Conservation (phyloP, 2,113 vertebrate species). For the Vombatus ursinus region DNA sequence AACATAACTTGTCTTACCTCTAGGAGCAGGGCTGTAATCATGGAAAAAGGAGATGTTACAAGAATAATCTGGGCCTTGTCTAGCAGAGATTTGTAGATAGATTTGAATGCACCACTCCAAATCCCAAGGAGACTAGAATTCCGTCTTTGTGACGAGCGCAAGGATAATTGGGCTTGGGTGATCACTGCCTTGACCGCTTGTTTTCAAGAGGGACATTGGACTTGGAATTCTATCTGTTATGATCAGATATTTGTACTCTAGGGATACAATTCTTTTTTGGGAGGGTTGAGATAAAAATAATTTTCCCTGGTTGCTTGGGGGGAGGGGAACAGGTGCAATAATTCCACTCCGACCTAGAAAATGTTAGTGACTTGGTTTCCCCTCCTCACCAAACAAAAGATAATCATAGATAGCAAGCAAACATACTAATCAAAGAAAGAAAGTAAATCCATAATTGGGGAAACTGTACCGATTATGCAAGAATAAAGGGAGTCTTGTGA, state of each 20-base stretch:
- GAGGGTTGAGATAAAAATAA: not conserved
- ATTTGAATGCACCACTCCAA: not conserved
- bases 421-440: not conserved
- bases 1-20: not conserved
- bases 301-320: not conserved
- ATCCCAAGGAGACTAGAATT: not conserved
- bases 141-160: not conserved
- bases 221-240: not conserved
- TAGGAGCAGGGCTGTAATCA: not conserved
- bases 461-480: not conserved
- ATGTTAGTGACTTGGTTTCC: not conserved
- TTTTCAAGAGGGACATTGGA: no score
- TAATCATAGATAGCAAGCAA: not conserved
- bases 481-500: not conserved
- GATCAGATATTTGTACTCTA: not conserved
- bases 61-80: not conserved
- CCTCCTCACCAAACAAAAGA: not conserved
- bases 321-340: not conserved
- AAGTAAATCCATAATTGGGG: not conserved
- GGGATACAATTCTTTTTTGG: not conserved
- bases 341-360: not conserved
- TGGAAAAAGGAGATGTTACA: not conserved
- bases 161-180: not conserved
- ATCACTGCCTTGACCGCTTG: no score
- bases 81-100: not conserved